phyloP scores from a whole-genome alignment of 2,113 vertebrate genomes.

The Phoenicopterus ruber region DNA sequence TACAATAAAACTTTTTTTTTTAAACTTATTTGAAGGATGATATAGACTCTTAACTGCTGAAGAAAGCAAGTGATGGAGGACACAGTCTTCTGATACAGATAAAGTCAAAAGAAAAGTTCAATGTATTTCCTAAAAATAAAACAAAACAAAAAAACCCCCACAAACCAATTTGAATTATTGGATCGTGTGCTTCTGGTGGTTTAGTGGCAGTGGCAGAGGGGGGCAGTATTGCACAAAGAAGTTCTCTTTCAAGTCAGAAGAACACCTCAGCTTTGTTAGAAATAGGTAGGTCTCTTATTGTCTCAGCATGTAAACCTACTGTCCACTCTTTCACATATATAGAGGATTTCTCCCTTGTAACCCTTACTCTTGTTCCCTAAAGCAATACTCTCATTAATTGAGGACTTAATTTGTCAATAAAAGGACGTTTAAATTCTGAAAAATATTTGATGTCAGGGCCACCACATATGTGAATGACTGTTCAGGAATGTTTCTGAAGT shows the following conservation, averaged over 20 bases:
- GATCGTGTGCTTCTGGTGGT: background rate
- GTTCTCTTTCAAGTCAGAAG: background rate
- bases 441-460: background rate
- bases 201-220: conserved; percentile 8
- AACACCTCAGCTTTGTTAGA: background rate
- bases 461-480: background rate
- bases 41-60: background rate
- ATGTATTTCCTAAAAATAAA: background rate
- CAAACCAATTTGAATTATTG: background rate
- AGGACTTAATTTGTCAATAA: background rate
- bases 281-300: background rate
- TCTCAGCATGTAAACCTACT: background rate
- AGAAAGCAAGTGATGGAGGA: background rate
- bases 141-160: background rate
- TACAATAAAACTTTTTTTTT: background rate
- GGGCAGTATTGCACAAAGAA: conserved; percentile 42
- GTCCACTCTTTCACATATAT: background rate
- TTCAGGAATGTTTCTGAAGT: background rate
- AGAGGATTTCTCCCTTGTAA: background rate
- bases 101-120: background rate
- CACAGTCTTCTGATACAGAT: background rate
- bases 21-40: background rate
- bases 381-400: background rate
- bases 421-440: background rate
- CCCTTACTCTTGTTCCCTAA: background rate